Evolutionary conservation across 2,888 invertebrate species (phyloP), one percentile per base, ranked within the genome.

Genomic region (Sisyra terminalis): DNA sequence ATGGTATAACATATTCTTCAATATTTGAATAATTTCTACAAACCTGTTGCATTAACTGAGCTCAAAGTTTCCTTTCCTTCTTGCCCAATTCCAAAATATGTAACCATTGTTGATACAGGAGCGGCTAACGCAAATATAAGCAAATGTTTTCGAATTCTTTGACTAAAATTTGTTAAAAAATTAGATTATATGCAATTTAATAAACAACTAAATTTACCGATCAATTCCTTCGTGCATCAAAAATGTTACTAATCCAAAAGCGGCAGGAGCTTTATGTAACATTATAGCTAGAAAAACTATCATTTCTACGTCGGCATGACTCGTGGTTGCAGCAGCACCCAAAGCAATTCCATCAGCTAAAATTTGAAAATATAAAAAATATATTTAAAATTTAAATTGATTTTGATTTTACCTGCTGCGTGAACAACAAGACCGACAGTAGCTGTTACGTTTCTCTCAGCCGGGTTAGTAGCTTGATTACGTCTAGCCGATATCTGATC

Each of bases 191-290:
- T 14, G 17, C 38, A n/a, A 11, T n/a, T 38, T 16, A 37, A 16
- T 37, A 14, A 7, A 2, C 5, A 39, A 39, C n/a, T n/a, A 14
- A 34, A 24, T 11, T 46, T 58, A 74, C 59, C 86, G 73, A 49
- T 97, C 96, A 18, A 97, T 73, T 5, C 93, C 93, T 55, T 93
- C 94, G 57, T 96, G 94, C 47, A 98, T 63, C 34, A 98, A 67
- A 61, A 96, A 97, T n/a, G 96, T 93, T 31, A 96, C 96, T 11
- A 98, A 69, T 1, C 97, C 98, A 67, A 98, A 98, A 1, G 98
- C 94, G 3, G 98, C 97, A 0, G 98, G 98, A 1, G 96, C 97
- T 67, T 99, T 98, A 56, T 99, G 98, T 42, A 99, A 64, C 96
- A 98, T 98, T 50, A 98, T 98, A 3, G 98, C 98, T 24, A 97